Evolutionary conservation across 1,140 invertebrate species (phyloP), one percentile per base, ranked within the genome.

Genomic region (Pogonognathellus flavescens): DNA sequence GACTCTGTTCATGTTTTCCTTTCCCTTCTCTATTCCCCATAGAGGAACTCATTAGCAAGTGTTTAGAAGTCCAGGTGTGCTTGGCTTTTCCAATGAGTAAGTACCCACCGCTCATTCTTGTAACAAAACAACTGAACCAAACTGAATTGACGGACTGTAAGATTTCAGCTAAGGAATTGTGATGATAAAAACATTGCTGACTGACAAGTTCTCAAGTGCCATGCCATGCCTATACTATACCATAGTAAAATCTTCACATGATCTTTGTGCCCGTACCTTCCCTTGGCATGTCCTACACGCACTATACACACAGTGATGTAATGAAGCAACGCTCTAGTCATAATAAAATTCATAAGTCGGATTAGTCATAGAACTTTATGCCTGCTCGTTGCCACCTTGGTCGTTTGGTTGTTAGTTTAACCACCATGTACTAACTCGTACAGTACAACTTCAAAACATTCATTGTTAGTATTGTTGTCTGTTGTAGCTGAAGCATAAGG

Each of bases 41-140:
- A 41, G 31, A 59, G 80, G 22, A 82, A 85, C 84, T 85, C 84
- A 85, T 85, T 85, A 85, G 84, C 84, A 82, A 85, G 80, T 85
- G 80, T 57, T 66, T 70, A 82, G 84, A 84, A 82, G 60, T 81
- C 84, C 84, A 85, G 84, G 84, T 85, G 84, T 85, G 84, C 84
- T 57, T 70, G 50, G 60, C 60, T 83, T 83, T 70, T 2, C 70
- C 70, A 50, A 76, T 76, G 31, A 76, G 70, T 50, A 41, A 41
- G 31, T 41, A 41, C 31, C 31, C 31, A 41, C 70, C 70, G 70
- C 70, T 76, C 66, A 52, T 25, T 83, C 53, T 66, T 20, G n/a
- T 41, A 83, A 52, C 60, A 14, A 49, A 76, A n/a, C 7, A n/a
- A 50, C 70, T 76, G 41, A 83, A 62, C 59, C 81, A 49, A 82